phyloP scores from a whole-genome alignment of 2,113 vertebrate genomes.

The Vireo altiloquus region DNA sequence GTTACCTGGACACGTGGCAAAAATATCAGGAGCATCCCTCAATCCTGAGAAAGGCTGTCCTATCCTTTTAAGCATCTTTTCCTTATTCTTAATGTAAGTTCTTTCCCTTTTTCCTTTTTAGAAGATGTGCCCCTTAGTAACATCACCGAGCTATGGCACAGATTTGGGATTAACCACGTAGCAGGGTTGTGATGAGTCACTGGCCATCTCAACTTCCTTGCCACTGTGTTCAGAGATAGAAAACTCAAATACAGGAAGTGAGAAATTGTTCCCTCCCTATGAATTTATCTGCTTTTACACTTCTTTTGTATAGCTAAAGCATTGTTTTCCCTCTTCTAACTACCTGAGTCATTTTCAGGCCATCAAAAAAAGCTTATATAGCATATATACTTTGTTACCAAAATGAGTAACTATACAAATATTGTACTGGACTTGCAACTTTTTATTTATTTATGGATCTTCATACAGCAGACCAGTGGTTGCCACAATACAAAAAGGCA shows the following conservation, averaged over 20 bases:
- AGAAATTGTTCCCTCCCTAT: neutral
- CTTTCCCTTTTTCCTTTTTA: neutral
- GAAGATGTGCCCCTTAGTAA: neutral
- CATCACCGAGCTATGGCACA: neutral
- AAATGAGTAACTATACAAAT: neutral
- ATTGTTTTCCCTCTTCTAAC: neutral
- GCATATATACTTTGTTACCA: neutral
- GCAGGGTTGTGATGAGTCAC: slow-evolving; percentile 14
- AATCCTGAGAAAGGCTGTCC: neutral
- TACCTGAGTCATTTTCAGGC: neutral
- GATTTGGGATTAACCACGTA: fast-evolving
- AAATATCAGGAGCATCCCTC: neutral
- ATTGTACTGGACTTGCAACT: neutral
- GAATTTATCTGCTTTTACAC: neutral
- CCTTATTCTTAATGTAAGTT: neutral
- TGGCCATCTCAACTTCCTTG: neutral
- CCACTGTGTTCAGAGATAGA: neutral
- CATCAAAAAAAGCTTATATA: neutral
- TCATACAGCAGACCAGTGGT: neutral
- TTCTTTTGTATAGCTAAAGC: neutral
- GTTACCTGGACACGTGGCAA: fast-evolving
- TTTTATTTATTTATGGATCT: slow-evolving; percentile 21
- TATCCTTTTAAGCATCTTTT: neutral
- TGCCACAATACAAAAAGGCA: neutral
- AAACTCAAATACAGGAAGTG: neutral